Percentiles rank a stretch among this genome's conserved stretches.
These are phyloP conservation scores for Empidonax alnorum DNA, from an alignment of 2,113 vertebrate species.

Conservation along the genomic window DNA sequence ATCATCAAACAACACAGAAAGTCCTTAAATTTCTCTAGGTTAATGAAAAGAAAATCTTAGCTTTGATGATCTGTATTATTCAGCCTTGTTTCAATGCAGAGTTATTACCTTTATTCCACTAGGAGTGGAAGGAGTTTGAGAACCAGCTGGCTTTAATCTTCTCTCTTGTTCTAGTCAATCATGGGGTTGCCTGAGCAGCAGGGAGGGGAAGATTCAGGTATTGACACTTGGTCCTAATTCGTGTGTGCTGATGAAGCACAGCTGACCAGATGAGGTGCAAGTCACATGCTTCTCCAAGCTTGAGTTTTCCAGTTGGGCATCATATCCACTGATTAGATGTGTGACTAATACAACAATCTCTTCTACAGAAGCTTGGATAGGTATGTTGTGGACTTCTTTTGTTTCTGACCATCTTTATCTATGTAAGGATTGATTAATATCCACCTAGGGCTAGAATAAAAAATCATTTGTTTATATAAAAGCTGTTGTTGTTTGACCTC, in stretches of 20 bases:
- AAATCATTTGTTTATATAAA: background rate
- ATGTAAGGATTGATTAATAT: background rate
- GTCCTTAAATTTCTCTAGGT: background rate
- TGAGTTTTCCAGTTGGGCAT: background rate
- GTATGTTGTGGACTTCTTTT: background rate
- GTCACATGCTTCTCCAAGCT: background rate
- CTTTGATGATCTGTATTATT: background rate
- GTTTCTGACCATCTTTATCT: background rate
- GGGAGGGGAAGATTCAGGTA: background rate
- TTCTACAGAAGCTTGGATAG: background rate
- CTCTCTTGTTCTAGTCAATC: background rate
- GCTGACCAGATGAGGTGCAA: background rate
- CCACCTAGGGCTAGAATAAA: background rate
- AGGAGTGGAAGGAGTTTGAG: background rate
- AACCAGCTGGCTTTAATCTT: background rate
- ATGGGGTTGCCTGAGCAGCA: background rate
- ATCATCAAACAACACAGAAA: background rate
- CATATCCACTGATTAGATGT: fast-evolving
- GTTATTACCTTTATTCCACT: background rate
- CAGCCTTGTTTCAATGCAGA: background rate
- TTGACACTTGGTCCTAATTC: background rate
- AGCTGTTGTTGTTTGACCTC: background rate
- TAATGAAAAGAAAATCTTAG: background rate
- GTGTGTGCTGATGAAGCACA: background rate
- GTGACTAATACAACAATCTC: fast-evolving